Base-by-base conservation (phyloP, 2,888 invertebrate genomes). In the Parapristionchus giblindavisi region DNA sequence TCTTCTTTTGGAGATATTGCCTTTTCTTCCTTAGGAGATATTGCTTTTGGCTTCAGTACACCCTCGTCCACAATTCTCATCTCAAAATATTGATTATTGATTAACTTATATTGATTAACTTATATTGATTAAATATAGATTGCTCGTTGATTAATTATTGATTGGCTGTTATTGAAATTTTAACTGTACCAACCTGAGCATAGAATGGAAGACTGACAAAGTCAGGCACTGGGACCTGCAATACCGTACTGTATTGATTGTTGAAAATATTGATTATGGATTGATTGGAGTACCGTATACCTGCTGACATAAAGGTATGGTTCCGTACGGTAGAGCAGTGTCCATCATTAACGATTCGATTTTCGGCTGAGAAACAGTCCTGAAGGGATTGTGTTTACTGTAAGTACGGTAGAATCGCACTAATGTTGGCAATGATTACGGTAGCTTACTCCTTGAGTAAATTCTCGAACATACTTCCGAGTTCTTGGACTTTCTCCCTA, bases 141-240 rank as follows among this genome's bases (percentile, higher is more conserved):
- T n/a, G n/a, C n/a, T n/a, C n/a, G n/a, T n/a, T n/a, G n/a, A n/a
- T n/a, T n/a, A n/a, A n/a, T n/a, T n/a, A n/a, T n/a, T n/a, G n/a
- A n/a, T n/a, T n/a, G n/a, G n/a, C n/a, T n/a, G n/a, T n/a, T n/a
- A n/a, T n/a, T n/a, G n/a, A n/a, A n/a, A n/a, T n/a, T n/a, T n/a
- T n/a, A n/a, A n/a, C n/a, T n/a, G n/a, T n/a, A n/a, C n/a, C 27
- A 51, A 66, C 66, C 32, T 51, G 32, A n/a, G 66, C 66, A 51
- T 66, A 48, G 66, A 66, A 48, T n/a, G 66, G 66, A 29, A 66
- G 66, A 3, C 48, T 24, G 5, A 51, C 51, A 51, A 36, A 34
- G 27, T 48, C 51, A 21, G 66, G 66, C 21, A 66, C n/a, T 24
- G 66, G 66, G n/a, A 66, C 24, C 66, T 66, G 66, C 11, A 66